phyloP scores from a whole-genome alignment of 2,113 vertebrate genomes.

The Entelurus aequoreus region DNA sequence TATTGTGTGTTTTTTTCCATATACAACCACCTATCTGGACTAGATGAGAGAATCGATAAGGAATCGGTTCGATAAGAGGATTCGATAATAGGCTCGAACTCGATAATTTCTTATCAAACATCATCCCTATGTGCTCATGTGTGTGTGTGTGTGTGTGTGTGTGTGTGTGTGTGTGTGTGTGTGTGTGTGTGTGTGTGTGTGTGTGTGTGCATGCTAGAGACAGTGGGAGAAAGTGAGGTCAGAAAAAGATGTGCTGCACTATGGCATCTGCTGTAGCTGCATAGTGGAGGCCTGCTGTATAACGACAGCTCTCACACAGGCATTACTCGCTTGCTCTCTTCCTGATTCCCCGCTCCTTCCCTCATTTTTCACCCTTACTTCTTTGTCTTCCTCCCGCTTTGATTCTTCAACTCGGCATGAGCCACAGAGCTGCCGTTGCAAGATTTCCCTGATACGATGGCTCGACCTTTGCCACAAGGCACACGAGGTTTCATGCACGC shows the following conservation, averaged over 20 bases:
- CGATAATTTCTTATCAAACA: no score
- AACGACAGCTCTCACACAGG: slow-evolving; percentile 52
- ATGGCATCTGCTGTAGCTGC: slow-evolving; percentile 48
- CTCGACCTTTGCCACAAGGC: slow-evolving; percentile 30
- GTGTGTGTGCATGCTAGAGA: slow-evolving; percentile 18
- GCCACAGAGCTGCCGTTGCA: slow-evolving; percentile 25
- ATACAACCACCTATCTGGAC: no score
- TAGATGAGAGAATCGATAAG: no score
- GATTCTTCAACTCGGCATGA: slow-evolving; percentile 30
- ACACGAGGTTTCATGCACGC: slow-evolving; percentile 19
- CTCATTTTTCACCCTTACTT: slow-evolving; percentile 3
- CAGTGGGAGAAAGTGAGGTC: slow-evolving; percentile 39
- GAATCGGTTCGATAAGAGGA: no score
- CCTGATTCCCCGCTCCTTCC: slow-evolving; percentile 4
- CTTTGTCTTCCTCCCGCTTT: slow-evolving; percentile 25
- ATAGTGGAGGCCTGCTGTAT: slow-evolving; percentile 64
- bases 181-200: background rate
- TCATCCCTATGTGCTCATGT: no score
- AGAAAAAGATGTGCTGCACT: slow-evolving; percentile 35
- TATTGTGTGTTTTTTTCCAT: no score
- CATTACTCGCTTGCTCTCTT: slow-evolving; percentile 37
- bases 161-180: background rate
- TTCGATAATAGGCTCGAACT: no score
- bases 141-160: background rate
- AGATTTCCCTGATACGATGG: slow-evolving; percentile 41